Evolutionary conservation across 2,113 vertebrate species (phyloP).

Genomic region (Mustelus asterias): DNA sequence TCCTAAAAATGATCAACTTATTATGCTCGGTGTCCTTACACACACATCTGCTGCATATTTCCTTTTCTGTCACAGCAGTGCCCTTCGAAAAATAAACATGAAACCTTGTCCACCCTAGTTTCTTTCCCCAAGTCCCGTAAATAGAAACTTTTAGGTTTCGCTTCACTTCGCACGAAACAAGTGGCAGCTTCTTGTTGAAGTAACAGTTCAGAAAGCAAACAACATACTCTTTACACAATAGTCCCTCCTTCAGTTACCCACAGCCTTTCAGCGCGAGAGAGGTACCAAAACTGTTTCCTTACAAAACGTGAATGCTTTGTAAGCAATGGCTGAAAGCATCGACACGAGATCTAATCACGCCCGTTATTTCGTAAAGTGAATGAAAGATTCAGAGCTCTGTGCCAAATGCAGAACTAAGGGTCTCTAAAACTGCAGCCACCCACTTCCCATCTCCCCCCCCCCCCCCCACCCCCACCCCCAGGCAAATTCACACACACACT

Average conservation of each 20-base stretch:
- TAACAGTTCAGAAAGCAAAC: constrained; percentile 37
- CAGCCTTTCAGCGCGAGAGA: neutral
- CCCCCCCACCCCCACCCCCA: neutral
- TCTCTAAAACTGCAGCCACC: too few relatives aligned
- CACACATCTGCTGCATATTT: neutral
- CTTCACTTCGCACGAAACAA: neutral
- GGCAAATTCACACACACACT: neutral
- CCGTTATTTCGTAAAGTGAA: neutral
- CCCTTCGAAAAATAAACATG: constrained; percentile 15
- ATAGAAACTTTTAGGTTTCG: constrained; percentile 23
- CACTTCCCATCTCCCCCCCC: too few relatives aligned
- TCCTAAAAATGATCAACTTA: constrained; percentile 18
- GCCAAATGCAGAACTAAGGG: neutral
- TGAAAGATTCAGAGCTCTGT: neutral
- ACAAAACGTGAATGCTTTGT: constrained; percentile 17
- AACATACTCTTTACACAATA: neutral
- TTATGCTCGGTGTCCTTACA: neutral
- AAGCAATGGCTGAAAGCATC: neutral
- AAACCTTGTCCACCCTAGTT: neutral
- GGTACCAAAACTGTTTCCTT: constrained; percentile 7
- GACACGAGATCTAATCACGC: neutral
- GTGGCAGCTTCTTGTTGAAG: neutral
- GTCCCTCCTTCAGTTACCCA: constrained; percentile 2
- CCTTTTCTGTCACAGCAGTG: neutral
- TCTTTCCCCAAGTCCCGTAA: neutral